Percentiles rank a stretch among this genome's conserved stretches.
Evolutionary conservation across 2,888 invertebrate species (phyloP).

Genomic region (Aleiodes alternator): DNA sequence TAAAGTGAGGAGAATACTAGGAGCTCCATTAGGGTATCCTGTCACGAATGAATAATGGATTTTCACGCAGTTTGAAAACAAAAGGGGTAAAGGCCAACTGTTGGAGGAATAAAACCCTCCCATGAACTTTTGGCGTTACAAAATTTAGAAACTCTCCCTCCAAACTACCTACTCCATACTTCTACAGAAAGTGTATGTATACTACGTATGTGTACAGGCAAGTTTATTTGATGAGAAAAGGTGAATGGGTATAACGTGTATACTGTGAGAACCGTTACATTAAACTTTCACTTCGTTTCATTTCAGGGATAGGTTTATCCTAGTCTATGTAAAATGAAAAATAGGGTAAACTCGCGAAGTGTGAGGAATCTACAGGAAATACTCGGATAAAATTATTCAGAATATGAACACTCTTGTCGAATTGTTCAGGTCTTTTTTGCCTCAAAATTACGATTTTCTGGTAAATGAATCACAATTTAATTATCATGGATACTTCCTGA

Average conservation of each 20-base stretch:
- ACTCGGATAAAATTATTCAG: neutral
- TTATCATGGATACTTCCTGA: no score
- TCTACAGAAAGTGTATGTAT: constrained; percentile 14
- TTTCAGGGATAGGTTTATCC: constrained; percentile 27
- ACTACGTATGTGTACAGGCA: constrained; percentile 17
- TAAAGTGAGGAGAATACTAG: constrained; percentile 38
- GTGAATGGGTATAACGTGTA: constrained; percentile 36
- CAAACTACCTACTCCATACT: neutral
- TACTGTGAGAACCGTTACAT: constrained; percentile 32
- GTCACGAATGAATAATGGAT: constrained; percentile 57
- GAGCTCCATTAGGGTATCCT: constrained; percentile 54
- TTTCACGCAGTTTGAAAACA: constrained; percentile 54
- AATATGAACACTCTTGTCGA: neutral
- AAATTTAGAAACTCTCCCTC: constrained; percentile 44
- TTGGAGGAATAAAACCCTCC: constrained; percentile 31
- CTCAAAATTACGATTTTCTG: no score
- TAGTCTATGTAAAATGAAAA: constrained; percentile 32
- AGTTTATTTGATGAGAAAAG: constrained; percentile 34
- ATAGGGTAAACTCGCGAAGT: constrained; percentile 7
- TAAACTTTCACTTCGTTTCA: constrained; percentile 32
- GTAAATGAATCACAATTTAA: no score
- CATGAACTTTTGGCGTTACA: constrained; percentile 49
- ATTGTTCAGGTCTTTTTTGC: no score
- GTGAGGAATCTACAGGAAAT: neutral
- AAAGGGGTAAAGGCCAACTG: constrained; percentile 43